phyloP scores from a whole-genome alignment of 2,113 vertebrate genomes.

The Platanista minor region DNA sequence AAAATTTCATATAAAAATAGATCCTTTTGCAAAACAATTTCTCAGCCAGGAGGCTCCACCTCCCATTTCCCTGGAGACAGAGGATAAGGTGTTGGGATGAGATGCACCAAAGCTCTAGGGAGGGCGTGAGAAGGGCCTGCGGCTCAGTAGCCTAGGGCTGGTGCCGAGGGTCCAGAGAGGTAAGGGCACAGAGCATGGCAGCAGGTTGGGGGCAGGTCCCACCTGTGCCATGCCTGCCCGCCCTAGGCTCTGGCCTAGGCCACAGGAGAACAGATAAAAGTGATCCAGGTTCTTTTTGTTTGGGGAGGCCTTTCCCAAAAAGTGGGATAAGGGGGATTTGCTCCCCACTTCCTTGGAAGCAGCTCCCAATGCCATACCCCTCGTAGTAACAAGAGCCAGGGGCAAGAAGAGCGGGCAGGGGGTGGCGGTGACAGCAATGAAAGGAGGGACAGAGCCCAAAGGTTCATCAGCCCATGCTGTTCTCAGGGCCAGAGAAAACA shows the following conservation, averaged over 20 bases:
- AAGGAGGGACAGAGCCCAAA: neutral
- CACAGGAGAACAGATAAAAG: neutral
- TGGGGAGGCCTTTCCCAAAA: constrained; percentile 12
- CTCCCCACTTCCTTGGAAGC: constrained; percentile 12
- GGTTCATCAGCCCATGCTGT: constrained; percentile 58
- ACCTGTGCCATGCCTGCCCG: neutral
- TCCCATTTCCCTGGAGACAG: constrained; percentile 64
- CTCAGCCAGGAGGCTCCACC: constrained; percentile 69
- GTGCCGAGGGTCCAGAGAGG: neutral
- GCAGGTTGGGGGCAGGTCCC: neutral
- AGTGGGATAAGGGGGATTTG: neutral
- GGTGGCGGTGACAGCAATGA: neutral
- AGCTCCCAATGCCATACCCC: constrained; percentile 45
- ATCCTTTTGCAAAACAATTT: constrained; percentile 77
- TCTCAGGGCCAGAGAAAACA: constrained; percentile 58
- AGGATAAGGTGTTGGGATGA: constrained; percentile 40
- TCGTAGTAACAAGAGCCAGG: constrained; percentile 53
- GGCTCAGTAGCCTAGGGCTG: constrained; percentile 6
- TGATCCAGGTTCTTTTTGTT: constrained; percentile 17
- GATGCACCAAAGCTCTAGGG: constrained; percentile 17
- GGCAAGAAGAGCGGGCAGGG: neutral
- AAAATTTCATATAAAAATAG: constrained; percentile 79
- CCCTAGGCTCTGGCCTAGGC: neutral
- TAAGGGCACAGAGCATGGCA: neutral
- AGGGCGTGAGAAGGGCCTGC: neutral